Evolutionary conservation across 2,888 invertebrate species (phyloP).

Genomic region (Drosophila neonasuta): DNA sequence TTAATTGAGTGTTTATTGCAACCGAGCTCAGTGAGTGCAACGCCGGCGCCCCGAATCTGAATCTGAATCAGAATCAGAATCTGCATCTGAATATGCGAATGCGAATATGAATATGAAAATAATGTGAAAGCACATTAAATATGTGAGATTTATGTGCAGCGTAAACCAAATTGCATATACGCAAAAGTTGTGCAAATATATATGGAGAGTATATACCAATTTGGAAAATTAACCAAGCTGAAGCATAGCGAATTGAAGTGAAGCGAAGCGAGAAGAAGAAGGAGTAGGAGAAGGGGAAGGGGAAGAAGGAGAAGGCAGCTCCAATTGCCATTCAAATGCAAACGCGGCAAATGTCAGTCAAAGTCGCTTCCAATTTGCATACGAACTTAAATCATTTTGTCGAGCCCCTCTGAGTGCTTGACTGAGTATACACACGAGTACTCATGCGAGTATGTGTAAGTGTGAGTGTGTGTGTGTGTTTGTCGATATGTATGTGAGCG

Average conservation of each 20-base stretch:
- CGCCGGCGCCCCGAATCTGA: slow-evolving; percentile 42
- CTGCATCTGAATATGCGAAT: slow-evolving; percentile 28
- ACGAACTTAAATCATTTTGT: slow-evolving; percentile 79
- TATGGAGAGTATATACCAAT: background rate
- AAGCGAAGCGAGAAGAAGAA: background rate
- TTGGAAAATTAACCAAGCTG: slow-evolving; percentile 5
- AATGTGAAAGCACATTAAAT: slow-evolving; percentile 63
- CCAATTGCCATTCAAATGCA: slow-evolving; percentile 59
- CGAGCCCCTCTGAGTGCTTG: slow-evolving; percentile 38
- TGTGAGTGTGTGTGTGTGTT: slow-evolving; percentile 6
- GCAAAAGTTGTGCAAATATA: slow-evolving; percentile 16
- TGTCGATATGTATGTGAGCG: slow-evolving; percentile 54
- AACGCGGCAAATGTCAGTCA: slow-evolving; percentile 76
- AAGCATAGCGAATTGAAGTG: background rate
- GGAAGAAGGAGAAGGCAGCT: background rate
- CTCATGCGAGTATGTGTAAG: background rate
- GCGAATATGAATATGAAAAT: slow-evolving; percentile 54
- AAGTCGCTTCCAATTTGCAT: slow-evolving; percentile 78
- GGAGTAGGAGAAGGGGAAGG: too few species aligned
- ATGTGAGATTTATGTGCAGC: slow-evolving; percentile 64
- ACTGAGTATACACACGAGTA: slow-evolving; percentile 13
- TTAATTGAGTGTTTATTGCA: slow-evolving; percentile 81
- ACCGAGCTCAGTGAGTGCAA: slow-evolving; percentile 62
- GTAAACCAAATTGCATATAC: slow-evolving; percentile 47
- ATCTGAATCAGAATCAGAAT: slow-evolving; percentile 15